Evolutionary conservation across 1,140 invertebrate genomes (phyloP).

Genomic region (Drosophila elegans): DNA sequence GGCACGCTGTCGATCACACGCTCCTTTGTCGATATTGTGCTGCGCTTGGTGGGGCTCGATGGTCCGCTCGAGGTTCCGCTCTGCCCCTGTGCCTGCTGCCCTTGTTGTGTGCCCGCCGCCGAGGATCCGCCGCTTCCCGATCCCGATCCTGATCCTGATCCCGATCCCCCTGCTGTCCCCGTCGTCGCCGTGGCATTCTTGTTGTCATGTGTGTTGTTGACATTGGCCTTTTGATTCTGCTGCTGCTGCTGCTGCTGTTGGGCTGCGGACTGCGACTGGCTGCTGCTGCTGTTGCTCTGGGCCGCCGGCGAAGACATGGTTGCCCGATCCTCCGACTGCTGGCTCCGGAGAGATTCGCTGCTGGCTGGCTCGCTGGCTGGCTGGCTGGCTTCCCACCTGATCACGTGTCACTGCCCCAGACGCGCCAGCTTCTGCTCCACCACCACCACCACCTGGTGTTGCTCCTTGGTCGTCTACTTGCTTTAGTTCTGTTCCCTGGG

Average conservation of each 20-base stretch:
- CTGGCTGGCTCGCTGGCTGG: slow-evolving; percentile 3
- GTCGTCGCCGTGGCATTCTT: slow-evolving; percentile 53
- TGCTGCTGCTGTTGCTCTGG: slow-evolving; percentile 73
- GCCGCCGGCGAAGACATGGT: slow-evolving; percentile 75
- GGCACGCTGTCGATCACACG: slow-evolving; percentile 89
- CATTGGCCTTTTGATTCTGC: slow-evolving; percentile 50
- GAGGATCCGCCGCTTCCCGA: neutral
- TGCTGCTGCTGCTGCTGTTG: slow-evolving; percentile 51
- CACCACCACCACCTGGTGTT: slow-evolving; percentile 6
- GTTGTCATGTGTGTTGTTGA: slow-evolving; percentile 52
- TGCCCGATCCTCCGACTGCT: slow-evolving; percentile 24
- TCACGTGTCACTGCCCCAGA: slow-evolving; percentile 36
- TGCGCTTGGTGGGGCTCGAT: slow-evolving; percentile 77
- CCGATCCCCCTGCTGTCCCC: slow-evolving; percentile 44
- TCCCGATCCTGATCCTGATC: slow-evolving; percentile 34
- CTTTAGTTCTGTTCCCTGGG: neutral
- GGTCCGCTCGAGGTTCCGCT: slow-evolving; percentile 36
- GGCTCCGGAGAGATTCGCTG: neutral
- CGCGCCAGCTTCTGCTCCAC: slow-evolving; percentile 27
- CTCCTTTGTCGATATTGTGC: slow-evolving; percentile 80
- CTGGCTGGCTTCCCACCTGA: slow-evolving; percentile 13
- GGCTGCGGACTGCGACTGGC: slow-evolving; percentile 44
- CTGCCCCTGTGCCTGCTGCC: neutral
- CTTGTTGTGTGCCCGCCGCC: slow-evolving; percentile 28
- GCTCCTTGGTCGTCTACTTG: neutral